Conservation (phyloP, 30 jellyfish, hydroid and myxozoan species). For the Pseudorhiza aurosa region DNA sequence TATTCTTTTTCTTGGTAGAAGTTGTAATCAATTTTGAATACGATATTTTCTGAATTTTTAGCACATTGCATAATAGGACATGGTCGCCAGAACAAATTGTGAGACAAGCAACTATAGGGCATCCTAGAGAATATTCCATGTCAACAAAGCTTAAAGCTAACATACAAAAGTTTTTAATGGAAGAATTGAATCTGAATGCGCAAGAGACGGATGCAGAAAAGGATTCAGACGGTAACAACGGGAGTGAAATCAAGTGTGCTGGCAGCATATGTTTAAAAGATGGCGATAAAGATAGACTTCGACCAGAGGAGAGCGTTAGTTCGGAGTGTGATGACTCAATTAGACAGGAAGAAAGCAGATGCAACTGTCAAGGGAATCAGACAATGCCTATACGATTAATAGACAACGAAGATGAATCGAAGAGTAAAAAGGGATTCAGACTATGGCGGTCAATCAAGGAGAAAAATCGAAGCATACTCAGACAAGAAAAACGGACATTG, state of each 20-base stretch:
- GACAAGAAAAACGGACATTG: background rate
- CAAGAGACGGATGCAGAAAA: background rate
- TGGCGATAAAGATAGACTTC: no score
- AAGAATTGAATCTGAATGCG: conserved; percentile 20
- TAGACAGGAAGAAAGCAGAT: background rate
- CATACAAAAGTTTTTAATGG: conserved; percentile 68
- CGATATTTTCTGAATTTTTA: background rate
- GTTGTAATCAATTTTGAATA: no score
- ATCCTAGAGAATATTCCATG: conserved; percentile 83
- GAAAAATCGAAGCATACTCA: background rate
- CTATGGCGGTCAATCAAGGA: conserved; percentile 14
- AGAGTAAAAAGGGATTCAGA: conserved; percentile 13
- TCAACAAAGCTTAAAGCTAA: conserved; percentile 73
- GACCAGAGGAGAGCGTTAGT: background rate
- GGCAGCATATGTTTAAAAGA: no score
- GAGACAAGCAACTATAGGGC: conserved; percentile 80
- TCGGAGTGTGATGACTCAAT: conserved; percentile 6
- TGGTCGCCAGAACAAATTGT: conserved; percentile 71
- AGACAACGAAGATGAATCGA: conserved; percentile 20
- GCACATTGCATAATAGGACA: conserved; percentile 22
- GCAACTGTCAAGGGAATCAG: background rate
- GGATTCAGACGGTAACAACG: background rate
- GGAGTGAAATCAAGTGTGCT: background rate
- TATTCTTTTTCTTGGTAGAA: no score
- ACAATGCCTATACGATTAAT: background rate